Percentiles rank a stretch among this genome's conserved stretches.
These are phyloP conservation scores for Eulemur macaco DNA, from an alignment of 2,113 vertebrate genomes.

Conservation along the genomic window DNA sequence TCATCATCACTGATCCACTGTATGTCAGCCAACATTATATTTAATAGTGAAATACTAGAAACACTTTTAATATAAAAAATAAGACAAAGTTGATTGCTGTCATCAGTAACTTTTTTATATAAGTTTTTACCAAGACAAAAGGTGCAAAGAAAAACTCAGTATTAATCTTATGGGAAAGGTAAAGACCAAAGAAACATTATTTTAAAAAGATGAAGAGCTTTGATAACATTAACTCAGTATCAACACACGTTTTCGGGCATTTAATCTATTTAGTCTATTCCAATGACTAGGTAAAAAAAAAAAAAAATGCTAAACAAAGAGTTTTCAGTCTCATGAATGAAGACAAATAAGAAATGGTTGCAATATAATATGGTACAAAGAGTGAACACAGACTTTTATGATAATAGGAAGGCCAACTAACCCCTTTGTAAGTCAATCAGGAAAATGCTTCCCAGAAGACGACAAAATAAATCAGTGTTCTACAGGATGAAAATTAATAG, in stretches of 20 bases:
- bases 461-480: neutral
- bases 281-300: neutral
- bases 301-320: neutral
- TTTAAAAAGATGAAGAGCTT: neutral
- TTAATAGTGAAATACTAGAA: neutral
- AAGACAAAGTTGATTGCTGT: neutral
- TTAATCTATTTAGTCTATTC: neutral
- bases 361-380: neutral
- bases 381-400: neutral
- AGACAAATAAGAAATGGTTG: neutral
- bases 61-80: neutral
- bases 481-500: neutral
- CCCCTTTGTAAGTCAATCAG: neutral
- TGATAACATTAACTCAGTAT: constrained; percentile 17
- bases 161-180: neutral
- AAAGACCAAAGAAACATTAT: neutral
- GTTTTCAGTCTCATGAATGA: constrained; percentile 15
- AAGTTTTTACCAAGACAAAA: neutral
- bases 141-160: neutral
- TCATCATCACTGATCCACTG: neutral
- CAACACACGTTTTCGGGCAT: neutral
- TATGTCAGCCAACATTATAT: neutral
- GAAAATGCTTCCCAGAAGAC: neutral
- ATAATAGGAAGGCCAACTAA: neutral
- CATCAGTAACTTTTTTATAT: neutral